These are phyloP conservation scores for Psettodes erumei DNA, from an alignment of 2,113 vertebrate genomes.

Conservation along the genomic window DNA sequence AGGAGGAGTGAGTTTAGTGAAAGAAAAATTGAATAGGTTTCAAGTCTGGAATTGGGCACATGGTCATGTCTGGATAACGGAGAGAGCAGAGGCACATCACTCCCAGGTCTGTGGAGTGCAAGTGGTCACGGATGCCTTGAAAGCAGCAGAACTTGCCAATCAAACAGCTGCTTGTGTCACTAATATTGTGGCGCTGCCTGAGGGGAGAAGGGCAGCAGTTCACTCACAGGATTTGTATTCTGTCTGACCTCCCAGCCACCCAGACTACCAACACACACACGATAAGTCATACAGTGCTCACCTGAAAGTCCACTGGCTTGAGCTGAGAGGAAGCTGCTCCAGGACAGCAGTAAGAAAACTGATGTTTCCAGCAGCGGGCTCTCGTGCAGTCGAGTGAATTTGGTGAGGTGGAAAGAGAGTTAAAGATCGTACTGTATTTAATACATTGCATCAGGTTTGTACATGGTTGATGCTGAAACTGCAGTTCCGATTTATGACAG, in stretches of 20 bases:
- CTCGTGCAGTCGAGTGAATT: conserved; percentile 88
- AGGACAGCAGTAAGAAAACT: conserved; percentile 88
- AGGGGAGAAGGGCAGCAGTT: conserved; percentile 26
- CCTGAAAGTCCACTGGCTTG: conserved; percentile 88
- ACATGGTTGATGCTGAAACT: background rate
- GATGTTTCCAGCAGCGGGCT: conserved; percentile 88
- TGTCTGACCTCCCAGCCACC: conserved; percentile 36
- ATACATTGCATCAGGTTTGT: background rate
- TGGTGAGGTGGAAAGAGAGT: conserved; percentile 85
- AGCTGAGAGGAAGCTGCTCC: conserved; percentile 89
- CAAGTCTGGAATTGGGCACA: conserved; percentile 35
- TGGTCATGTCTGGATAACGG: conserved; percentile 2
- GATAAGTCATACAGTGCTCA: conserved; percentile 62
- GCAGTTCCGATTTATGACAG: background rate
- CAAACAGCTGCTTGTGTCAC: conserved; percentile 51
- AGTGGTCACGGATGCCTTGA: background rate
- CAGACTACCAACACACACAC: conserved; percentile 5
- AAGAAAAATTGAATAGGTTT: too few species aligned
- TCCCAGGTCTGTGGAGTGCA: conserved; percentile 6
- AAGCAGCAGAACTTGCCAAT: conserved; percentile 27
- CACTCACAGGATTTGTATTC: conserved; percentile 45
- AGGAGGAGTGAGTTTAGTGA: background rate
- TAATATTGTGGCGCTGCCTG: conserved; percentile 22
- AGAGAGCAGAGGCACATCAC: background rate
- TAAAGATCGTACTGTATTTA: conserved; percentile 78